A percentile compares a stretch with the other conserved stretches of the same genome.
Evolutionary conservation across 2,797 vertebrate genomes (phyloP).

Genomic region (Phyllotis vaccarum): DNA sequence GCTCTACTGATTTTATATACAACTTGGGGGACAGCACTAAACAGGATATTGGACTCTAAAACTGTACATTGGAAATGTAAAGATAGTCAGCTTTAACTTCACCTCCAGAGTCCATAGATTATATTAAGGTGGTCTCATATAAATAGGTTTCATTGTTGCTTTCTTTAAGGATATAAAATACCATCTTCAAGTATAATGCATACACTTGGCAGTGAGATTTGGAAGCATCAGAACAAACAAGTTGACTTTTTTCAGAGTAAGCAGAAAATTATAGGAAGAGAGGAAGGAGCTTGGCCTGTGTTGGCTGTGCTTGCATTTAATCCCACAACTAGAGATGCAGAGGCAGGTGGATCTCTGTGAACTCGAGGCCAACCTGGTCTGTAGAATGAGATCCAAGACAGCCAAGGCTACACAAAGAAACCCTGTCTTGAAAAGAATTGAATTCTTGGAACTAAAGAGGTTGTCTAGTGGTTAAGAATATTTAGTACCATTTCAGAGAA

Average conservation of each 20-base stretch:
- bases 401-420: too few relatives aligned
- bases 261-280: background rate
- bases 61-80: background rate
- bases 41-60: background rate
- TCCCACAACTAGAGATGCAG: too few relatives aligned
- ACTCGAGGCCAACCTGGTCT: too few relatives aligned
- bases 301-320: too few relatives aligned
- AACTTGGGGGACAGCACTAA: background rate
- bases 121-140: background rate
- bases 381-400: too few relatives aligned
- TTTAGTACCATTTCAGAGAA: background rate
- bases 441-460: background rate
- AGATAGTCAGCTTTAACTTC: background rate
- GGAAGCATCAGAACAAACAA: background rate
- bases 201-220: background rate
- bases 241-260: slow-evolving; percentile 1
- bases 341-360: too few relatives aligned
- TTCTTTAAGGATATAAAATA: slow-evolving; percentile 1
- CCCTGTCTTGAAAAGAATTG: too few relatives aligned
- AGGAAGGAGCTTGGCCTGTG: background rate
- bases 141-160: background rate
- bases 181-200: background rate
- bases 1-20: background rate
- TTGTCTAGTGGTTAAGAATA: background rate
- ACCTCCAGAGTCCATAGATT: background rate